Evolutionary conservation across 1,140 invertebrate species (phyloP), one percentile per base, ranked within the genome.

Genomic region (Kradibia gibbosae): DNA sequence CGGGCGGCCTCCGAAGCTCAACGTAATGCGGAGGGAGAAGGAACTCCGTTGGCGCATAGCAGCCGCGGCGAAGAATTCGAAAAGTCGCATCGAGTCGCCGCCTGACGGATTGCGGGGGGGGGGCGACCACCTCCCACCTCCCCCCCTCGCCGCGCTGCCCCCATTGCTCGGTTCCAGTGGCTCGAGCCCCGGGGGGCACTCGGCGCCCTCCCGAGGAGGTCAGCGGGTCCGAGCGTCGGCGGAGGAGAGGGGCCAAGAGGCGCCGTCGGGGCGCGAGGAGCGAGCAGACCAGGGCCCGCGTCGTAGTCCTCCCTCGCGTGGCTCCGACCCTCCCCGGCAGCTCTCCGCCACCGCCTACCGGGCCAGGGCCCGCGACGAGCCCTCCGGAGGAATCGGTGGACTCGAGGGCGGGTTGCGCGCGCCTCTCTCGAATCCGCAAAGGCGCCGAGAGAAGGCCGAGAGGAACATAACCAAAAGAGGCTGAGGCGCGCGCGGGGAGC

Each of bases 391-490:
- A n/a, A n/a, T 7, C 8, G 45, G 45, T 10, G 17, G 45, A 10
- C 45, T 48, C 15, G n/a, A 62, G 0, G 17, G 50, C 39, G 70
- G 31, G 45, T 13, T 55, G n/a, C 25, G 74, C 34, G 55, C 34
- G 45, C 39, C 20, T 67, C 34, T 60, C 55, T 60, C 10, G 1
- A 13, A 60, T 60, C n/a, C n/a, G n/a, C n/a, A n/a, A n/a, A n/a
- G n/a, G n/a, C n/a, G n/a, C n/a, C 28, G 20, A 53, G 22, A 72
- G 50, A 36, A 25, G 53, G 10, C 36, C 60, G 71, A 62, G 74
- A 55, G 20, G 57, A 71, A 79, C 67, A 79, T 79, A 79, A 79
- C 77, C 77, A 79, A 79, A 79, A 79, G 65, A 72, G 67, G 77
- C 62, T 70, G 7, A n/a, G n/a, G 71, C 7, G n/a, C 10, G 25